Evolutionary conservation across 2,888 invertebrate genomes (phyloP), one percentile per base, ranked within the genome.

Genomic region (Pristionchus arcanus): DNA sequence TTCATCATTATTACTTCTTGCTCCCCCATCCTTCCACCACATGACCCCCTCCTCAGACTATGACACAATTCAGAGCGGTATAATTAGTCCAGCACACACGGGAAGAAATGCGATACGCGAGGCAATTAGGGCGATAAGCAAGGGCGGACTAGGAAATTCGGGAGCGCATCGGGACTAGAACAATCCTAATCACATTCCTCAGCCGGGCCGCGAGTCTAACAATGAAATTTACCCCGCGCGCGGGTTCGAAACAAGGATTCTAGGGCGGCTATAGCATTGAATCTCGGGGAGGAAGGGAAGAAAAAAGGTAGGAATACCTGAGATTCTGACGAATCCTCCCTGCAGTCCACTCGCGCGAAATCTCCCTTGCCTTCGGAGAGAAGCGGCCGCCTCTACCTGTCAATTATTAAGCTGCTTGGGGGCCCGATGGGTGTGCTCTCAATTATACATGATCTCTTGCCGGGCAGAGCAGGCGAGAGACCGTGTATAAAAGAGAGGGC

Each of bases 21-120:
- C 68, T n/a, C 21, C 63, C 28, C 31, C 71, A 15, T 15, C 81
- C 42, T 9, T 49, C 81, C 81, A 53, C 81, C 81, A 81, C 81
- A 81, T 81, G 81, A 81, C 81, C 81, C 81, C 81, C 81, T 53
- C 81, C 81, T 81, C 81, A 28, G 74, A 74, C 81, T 25, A 81
- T 81, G 81, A 81, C 81, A 81, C 81, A 81, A 81, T 81, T 81
- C 81, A 28, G n/a, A n/a, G 16, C n/a, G 71, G 71, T 13, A 49
- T 81, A 81, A 81, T 81, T 81, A 81, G 49, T 42, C 21, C 31
- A 74, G 74, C 16, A 37, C 74, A 21, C 63, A 21, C 37, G 74
- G 37, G 34, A 19, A 81, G 81, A 81, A 81, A 81, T 53, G 37
- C 81, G 81, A 81, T 81, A 81, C 49, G 21, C 42, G 25, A 49